These are phyloP conservation scores for Zootermopsis nevadensis DNA, from an alignment of 2,888 invertebrate species.

Conservation along the genomic window DNA sequence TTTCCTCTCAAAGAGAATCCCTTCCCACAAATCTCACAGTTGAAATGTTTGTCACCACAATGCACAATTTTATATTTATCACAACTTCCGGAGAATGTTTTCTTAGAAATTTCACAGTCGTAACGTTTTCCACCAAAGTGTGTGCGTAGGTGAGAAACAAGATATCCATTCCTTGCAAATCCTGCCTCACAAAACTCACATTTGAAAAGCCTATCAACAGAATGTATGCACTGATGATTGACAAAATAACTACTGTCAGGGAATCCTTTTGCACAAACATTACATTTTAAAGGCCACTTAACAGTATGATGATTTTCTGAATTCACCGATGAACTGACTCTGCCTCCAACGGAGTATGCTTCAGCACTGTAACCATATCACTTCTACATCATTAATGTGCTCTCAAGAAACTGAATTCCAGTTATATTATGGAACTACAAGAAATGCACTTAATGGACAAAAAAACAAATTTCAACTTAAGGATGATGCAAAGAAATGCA, in stretches of 20 bases:
- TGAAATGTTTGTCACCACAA: conserved; percentile 56
- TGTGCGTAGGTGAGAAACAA: conserved; percentile 57
- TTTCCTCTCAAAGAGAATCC: conserved; percentile 58
- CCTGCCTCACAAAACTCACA: conserved; percentile 59
- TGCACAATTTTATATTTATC: conserved; percentile 58
- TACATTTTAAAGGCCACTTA: neutral
- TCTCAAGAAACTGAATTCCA: no score
- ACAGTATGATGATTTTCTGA: no score
- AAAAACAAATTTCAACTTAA: no score
- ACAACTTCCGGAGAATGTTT: conserved; percentile 58
- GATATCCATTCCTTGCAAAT: conserved; percentile 52
- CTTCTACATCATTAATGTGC: no score
- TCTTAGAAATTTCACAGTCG: conserved; percentile 58
- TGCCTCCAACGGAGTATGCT: no score
- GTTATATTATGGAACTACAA: no score
- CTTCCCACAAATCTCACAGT: conserved; percentile 57
- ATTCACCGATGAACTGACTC: no score
- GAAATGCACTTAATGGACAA: no score
- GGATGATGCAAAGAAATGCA: no score
- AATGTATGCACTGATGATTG: conserved; percentile 31
- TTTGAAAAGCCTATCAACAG: conserved; percentile 19
- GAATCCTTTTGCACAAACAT: neutral
- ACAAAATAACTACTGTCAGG: neutral
- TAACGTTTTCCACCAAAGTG: conserved; percentile 51
- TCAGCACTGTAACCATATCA: no score